A percentile compares a stretch with the other conserved stretches of the same genome.
These are phyloP conservation scores for Callochromis pleurospilus DNA, from an alignment of 2,113 vertebrate species.

Conservation along the genomic window DNA sequence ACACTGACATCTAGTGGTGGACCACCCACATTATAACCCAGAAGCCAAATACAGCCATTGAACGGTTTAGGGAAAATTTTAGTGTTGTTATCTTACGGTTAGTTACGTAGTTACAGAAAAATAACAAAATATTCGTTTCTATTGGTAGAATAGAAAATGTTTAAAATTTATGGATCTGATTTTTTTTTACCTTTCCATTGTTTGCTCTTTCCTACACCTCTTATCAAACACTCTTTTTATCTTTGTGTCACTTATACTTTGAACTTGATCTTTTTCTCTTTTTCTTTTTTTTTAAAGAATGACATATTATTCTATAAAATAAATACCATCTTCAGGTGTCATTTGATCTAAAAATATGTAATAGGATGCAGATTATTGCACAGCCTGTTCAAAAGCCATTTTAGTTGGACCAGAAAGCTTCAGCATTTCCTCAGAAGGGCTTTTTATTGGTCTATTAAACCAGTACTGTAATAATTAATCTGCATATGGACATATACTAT, in stretches of 20 bases:
- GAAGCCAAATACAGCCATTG: neutral
- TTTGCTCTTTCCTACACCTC: neutral
- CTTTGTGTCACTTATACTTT: neutral
- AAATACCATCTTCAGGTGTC: neutral
- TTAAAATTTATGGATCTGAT: neutral
- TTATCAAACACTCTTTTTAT: neutral
- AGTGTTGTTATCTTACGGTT: neutral
- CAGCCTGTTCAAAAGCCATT: neutral
- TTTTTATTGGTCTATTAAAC: neutral
- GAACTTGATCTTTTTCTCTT: neutral
- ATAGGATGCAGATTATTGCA: neutral
- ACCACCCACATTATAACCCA: neutral
- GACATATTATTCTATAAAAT: neutral
- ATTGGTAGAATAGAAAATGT: neutral
- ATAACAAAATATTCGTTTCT: neutral
- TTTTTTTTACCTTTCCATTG: neutral
- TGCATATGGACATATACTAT: neutral
- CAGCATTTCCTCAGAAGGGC: neutral
- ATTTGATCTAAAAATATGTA: neutral
- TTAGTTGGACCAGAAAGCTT: neutral
- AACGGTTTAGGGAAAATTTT: neutral
- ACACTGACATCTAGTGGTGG: constrained; percentile 5
- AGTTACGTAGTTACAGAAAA: neutral
- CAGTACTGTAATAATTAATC: neutral
- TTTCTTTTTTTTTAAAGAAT: neutral